Percentiles rank a stretch among this genome's conserved stretches.
Evolutionary conservation across 1,140 invertebrate species (phyloP).

Genomic region (Nephila pilipes): DNA sequence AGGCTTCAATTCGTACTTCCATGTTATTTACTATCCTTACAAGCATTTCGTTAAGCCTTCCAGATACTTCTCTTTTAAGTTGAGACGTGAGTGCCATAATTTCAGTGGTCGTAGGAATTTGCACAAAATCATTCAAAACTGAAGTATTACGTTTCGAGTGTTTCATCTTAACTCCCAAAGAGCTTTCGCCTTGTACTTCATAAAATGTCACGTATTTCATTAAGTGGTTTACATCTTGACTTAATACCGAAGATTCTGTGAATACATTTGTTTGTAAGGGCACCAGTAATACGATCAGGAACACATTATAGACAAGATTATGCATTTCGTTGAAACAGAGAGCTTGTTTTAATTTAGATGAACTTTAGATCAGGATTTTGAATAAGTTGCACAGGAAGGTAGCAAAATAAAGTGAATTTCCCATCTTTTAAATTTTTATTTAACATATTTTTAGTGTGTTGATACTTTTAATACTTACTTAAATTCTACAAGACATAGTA

Average conservation of each 20-base stretch:
- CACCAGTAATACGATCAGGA: neutral
- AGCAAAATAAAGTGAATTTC: no score
- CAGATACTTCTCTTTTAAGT: neutral
- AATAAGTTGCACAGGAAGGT: no score
- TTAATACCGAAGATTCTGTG: neutral
- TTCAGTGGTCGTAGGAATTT: neutral
- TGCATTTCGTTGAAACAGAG: neutral
- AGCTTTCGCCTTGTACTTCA: neutral
- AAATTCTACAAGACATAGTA: no score
- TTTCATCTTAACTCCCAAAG: slow-evolving; percentile 9
- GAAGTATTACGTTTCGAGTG: neutral
- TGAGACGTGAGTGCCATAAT: slow-evolving; percentile 8
- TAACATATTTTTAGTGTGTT: no score
- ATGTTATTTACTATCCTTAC: neutral
- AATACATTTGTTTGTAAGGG: neutral
- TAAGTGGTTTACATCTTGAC: slow-evolving; percentile 29
- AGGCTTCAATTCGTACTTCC: neutral
- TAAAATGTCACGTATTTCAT: slow-evolving; percentile 54
- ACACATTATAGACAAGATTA: neutral
- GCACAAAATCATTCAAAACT: slow-evolving; percentile 36
- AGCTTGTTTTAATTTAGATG: no score
- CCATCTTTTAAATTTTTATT: no score
- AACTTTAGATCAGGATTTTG: no score
- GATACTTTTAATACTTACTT: no score
- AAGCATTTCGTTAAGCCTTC: neutral